Percentiles rank a stretch among this genome's conserved stretches.
These are phyloP conservation scores for Cephus rjabovi DNA, from an alignment of 2,888 invertebrate genomes.

Conservation along the genomic window DNA sequence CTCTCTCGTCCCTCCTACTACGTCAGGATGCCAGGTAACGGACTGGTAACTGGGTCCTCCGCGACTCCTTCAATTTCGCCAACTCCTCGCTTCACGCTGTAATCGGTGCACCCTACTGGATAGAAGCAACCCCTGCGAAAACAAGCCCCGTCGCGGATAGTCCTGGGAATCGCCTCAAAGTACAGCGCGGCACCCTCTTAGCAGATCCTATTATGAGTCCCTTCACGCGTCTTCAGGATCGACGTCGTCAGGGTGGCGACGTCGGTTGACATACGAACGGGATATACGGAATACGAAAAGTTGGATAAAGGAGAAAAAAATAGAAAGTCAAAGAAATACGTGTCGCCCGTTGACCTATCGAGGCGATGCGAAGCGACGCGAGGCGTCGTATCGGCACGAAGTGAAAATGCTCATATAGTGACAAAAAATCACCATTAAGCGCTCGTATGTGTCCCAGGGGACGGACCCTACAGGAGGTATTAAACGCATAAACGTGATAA, in stretches of 20 bases:
- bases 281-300: background rate
- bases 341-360: background rate
- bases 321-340: slow-evolving; percentile 29
- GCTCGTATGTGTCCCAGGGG: slow-evolving; percentile 55
- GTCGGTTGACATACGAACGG: background rate
- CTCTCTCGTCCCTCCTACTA: background rate
- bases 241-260: background rate
- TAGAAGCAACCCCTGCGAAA: background rate
- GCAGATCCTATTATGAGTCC: background rate
- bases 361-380: background rate
- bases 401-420: slow-evolving; percentile 44
- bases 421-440: slow-evolving; percentile 62
- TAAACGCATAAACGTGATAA: slow-evolving; percentile 62
- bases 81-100: background rate
- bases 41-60: background rate
- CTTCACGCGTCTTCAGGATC: background rate
- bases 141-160: background rate
- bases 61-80: background rate
- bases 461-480: slow-evolving; percentile 43
- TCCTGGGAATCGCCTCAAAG: background rate
- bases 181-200: background rate
- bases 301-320: background rate
- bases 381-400: slow-evolving; percentile 35
- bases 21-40: background rate
- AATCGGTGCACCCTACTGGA: background rate